Evolutionary conservation across 2,113 vertebrate species (phyloP).

Genomic region (Sapayoa aenigma): DNA sequence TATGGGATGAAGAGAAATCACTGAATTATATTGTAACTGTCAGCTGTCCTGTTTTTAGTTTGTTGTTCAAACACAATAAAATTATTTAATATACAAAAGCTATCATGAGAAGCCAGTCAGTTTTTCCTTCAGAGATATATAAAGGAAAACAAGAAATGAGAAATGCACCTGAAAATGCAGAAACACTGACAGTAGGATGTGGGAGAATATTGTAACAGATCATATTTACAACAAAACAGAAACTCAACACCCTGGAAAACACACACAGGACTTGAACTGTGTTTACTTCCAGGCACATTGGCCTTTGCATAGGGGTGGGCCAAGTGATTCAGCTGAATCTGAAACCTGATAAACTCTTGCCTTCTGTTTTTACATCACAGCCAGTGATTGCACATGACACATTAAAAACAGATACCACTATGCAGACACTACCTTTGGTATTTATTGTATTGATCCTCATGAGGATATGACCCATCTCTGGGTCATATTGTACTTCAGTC

Average conservation of each 20-base stretch:
- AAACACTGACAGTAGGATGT: constrained; percentile 47
- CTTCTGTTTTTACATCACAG: constrained; percentile 64
- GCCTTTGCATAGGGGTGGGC: constrained; percentile 67
- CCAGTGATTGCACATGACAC: constrained; percentile 39
- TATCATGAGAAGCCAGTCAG: constrained; percentile 12
- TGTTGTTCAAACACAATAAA: constrained; percentile 71
- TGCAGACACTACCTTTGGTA: constrained; percentile 29
- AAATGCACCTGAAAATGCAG: constrained; percentile 62
- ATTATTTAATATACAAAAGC: constrained; percentile 70
- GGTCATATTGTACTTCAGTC: not conserved
- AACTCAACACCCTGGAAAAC: constrained; percentile 67
- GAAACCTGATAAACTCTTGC: constrained; percentile 71
- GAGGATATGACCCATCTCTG: not conserved
- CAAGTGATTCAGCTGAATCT: constrained; percentile 65
- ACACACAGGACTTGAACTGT: constrained; percentile 38
- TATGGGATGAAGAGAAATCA: constrained; percentile 3
- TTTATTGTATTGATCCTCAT: constrained; percentile 18
- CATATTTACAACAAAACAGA: constrained; percentile 72
- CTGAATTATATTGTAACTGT: constrained; percentile 18
- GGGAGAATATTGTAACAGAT: constrained; percentile 52
- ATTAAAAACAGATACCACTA: constrained; percentile 28
- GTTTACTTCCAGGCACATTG: constrained; percentile 63
- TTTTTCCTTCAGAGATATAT: constrained; percentile 41
- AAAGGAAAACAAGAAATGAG: constrained; percentile 59
- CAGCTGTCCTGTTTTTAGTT: constrained; percentile 60